Conservation (phyloP, 2,888 invertebrate genomes). For the Anodontia alba region DNA sequence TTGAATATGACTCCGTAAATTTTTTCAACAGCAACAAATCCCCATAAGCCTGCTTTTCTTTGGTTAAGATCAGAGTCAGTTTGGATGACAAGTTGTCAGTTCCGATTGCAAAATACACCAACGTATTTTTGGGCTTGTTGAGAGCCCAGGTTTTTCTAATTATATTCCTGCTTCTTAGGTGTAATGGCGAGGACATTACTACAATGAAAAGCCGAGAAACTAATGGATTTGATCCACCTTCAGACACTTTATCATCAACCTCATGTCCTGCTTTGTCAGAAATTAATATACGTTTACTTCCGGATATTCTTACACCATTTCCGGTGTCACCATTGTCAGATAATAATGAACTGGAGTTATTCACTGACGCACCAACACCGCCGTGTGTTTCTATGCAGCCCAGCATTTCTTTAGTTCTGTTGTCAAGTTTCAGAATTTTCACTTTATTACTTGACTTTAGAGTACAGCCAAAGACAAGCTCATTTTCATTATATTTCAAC, state of each 20-base stretch:
- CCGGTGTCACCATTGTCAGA: background rate
- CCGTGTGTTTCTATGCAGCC: too few species aligned
- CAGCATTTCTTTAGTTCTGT: too few species aligned
- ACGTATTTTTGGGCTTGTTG: conserved; percentile 86
- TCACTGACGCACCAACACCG: background rate
- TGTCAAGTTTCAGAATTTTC: too few species aligned
- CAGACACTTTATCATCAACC: background rate
- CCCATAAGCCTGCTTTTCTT: conserved; percentile 83
- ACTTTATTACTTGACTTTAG: too few species aligned
- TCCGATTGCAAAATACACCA: conserved; percentile 91
- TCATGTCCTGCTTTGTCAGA: background rate
- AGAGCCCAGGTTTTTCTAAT: conserved; percentile 94
- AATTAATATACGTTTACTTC: background rate
- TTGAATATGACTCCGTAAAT: conserved; percentile 91
- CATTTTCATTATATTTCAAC: background rate
- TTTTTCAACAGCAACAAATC: conserved; percentile 92
- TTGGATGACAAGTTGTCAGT: conserved; percentile 84
- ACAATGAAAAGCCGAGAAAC: conserved; percentile 83
- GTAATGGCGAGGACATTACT: conserved; percentile 91
- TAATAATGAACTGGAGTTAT: background rate
- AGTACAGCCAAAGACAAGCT: background rate
- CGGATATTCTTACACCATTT: background rate
- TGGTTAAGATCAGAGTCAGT: conserved; percentile 86
- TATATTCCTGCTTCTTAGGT: conserved; percentile 89
- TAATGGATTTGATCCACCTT: background rate